Conservation (phyloP, 2,888 invertebrate species). For the Elmis aenea region DNA sequence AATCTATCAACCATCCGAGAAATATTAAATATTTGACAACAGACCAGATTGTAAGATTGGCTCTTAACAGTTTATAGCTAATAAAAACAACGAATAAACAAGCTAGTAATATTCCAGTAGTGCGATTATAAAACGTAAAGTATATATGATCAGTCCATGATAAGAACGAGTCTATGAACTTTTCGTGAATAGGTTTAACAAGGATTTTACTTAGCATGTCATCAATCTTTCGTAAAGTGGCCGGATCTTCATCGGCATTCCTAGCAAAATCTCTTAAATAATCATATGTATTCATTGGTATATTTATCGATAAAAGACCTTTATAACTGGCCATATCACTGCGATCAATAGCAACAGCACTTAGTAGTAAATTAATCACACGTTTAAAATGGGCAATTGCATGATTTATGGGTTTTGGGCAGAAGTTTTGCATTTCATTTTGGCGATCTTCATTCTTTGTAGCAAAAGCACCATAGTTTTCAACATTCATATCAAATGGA, state of each 20-base stretch:
- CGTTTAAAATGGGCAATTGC: slow-evolving; percentile 17
- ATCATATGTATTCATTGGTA: slow-evolving; percentile 11
- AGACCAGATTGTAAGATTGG: slow-evolving; percentile 17
- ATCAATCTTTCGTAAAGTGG: slow-evolving; percentile 13
- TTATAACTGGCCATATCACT: slow-evolving; percentile 5
- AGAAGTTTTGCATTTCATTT: no score
- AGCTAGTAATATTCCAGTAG: slow-evolving; percentile 9
- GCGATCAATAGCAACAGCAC: slow-evolving; percentile 2
- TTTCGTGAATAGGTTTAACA: slow-evolving; percentile 3
- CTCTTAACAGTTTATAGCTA: slow-evolving; percentile 19
- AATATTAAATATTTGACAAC: slow-evolving; percentile 20
- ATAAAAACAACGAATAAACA: slow-evolving; percentile 14
- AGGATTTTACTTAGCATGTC: slow-evolving; percentile 12
- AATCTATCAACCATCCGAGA: slow-evolving; percentile 20
- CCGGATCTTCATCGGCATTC: slow-evolving; percentile 5
- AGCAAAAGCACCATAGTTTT: neutral
- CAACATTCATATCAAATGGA: slow-evolving; percentile 11
- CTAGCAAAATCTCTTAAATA: slow-evolving; percentile 10
- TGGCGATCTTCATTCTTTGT: no score
- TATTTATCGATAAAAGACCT: slow-evolving; percentile 12
- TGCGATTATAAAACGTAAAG: slow-evolving; percentile 16
- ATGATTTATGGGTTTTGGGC: slow-evolving; percentile 5
- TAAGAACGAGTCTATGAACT: slow-evolving; percentile 5
- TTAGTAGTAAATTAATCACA: slow-evolving; percentile 14
- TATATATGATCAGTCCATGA: slow-evolving; percentile 17